Base-by-base conservation (phyloP, 2,888 invertebrate species). In the Trypoxylon attenuatum region DNA sequence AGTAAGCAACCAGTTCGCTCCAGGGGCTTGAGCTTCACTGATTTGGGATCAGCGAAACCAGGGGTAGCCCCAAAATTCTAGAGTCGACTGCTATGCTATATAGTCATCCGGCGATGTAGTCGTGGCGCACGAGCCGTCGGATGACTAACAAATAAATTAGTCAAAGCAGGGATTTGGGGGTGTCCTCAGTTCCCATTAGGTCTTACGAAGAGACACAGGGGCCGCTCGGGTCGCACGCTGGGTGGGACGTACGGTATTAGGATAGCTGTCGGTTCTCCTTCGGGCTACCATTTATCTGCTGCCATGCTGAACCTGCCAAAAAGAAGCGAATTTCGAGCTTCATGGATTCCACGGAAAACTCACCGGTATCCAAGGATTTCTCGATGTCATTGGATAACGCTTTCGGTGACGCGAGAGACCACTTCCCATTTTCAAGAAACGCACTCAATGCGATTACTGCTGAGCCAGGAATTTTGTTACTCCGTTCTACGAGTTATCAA, bases 101-200 rank as follows among this genome's bases (percentile, higher is more conserved):
- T n/a, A n/a, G n/a, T n/a, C n/a, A n/a, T n/a, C 2, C 10, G 13
- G 33, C 10, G n/a, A 33, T 33, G 10, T 29, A 19, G 1, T 2
- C 18, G 8, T n/a, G 27, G 2, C 10, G 33, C 41, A 29, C 57
- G 53, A 56, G 39, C 58, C 63, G 38, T 58, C 39, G 47, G 47
- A 43, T 38, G 45, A 54, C 62, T 59, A 71, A 71, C 73, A 73
- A 73, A 73, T 73, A 73, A 73, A 73, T 73, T 73, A 73, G 56
- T 62, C 56, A 43, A 71, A 71, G 64, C 61, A 22, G 49, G 59
- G 68, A 59, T 13, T 64, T 65, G 55, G 25, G 68, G 51, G 55
- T 59, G 55, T 73, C 51, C 68, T 54, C 43, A 54, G 68, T 65
- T 68, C 70, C 68, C 70, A 73, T 71, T 71, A n/a, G n/a, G n/a